phyloP scores from a whole-genome alignment of 1,140 invertebrate species.

The Philotrypesis tridentata region DNA sequence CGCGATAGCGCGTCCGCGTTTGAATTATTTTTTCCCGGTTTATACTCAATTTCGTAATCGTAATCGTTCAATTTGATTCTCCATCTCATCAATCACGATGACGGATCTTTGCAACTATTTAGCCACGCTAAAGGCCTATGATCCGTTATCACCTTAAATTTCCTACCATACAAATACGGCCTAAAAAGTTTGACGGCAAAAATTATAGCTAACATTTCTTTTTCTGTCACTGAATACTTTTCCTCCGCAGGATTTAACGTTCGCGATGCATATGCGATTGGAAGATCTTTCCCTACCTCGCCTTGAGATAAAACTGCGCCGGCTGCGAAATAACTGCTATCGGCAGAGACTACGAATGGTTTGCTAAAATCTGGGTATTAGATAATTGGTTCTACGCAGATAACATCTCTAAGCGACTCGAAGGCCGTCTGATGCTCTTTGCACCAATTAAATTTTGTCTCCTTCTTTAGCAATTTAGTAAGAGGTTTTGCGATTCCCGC shows the following conservation, averaged over 20 bases:
- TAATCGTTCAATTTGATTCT: too few relatives aligned
- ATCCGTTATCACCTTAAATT: background rate
- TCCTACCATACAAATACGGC: background rate
- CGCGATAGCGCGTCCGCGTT: too few relatives aligned
- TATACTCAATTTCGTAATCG: too few relatives aligned
- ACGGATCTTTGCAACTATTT: background rate
- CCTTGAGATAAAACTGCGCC: background rate
- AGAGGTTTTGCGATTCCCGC: conserved; percentile 5
- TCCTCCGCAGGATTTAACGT: background rate
- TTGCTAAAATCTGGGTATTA: background rate
- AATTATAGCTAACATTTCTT: background rate
- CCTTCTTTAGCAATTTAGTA: conserved; percentile 6
- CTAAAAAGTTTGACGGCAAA: background rate
- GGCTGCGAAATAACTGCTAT: background rate
- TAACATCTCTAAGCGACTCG: background rate
- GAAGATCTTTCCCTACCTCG: background rate
- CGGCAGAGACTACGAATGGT: background rate
- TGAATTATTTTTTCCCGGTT: too few relatives aligned
- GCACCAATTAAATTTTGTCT: background rate
- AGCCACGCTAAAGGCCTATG: background rate
- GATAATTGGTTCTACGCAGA: background rate
- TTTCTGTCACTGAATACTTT: background rate
- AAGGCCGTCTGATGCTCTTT: background rate
- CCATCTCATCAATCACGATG: too few relatives aligned
- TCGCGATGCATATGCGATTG: background rate